Conservation (phyloP, 2,888 invertebrate genomes). For the Idaea straminata region DNA sequence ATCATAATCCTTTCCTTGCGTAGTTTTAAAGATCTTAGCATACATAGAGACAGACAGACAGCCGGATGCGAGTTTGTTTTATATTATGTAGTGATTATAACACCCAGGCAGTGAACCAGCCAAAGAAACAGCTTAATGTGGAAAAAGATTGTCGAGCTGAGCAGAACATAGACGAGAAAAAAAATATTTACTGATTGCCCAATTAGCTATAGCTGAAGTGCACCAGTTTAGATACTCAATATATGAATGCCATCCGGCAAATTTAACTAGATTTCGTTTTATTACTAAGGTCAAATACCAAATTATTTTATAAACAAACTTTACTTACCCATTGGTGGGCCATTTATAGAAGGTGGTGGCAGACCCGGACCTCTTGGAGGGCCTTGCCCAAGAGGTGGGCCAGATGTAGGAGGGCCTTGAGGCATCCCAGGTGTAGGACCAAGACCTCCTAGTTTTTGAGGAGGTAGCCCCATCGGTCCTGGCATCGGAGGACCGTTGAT, state of each 20-base stretch:
- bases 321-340: slow-evolving; percentile 11
- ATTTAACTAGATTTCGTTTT: not conserved
- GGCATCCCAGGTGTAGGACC: not conserved
- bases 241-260: not conserved
- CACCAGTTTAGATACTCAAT: no score
- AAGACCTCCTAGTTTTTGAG: not conserved
- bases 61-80: no score
- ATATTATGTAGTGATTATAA: no score
- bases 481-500: slow-evolving; percentile 18
- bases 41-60: no score
- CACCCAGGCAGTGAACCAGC: no score
- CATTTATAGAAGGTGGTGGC: slow-evolving; percentile 21
- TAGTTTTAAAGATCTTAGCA: no score
- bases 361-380: slow-evolving; percentile 12
- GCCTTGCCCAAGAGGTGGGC: not conserved
- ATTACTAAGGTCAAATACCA: slow-evolving; percentile 8
- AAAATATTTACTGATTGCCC: no score
- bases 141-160: no score
- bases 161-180: no score
- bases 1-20: no score
- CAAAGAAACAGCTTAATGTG: no score
- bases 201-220: no score
- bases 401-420: not conserved
- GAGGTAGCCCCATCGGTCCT: not conserved
- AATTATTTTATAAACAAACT: not conserved